These are phyloP conservation scores for Drosophila acutilabella DNA, from an alignment of 2,888 invertebrate genomes.

Conservation along the genomic window DNA sequence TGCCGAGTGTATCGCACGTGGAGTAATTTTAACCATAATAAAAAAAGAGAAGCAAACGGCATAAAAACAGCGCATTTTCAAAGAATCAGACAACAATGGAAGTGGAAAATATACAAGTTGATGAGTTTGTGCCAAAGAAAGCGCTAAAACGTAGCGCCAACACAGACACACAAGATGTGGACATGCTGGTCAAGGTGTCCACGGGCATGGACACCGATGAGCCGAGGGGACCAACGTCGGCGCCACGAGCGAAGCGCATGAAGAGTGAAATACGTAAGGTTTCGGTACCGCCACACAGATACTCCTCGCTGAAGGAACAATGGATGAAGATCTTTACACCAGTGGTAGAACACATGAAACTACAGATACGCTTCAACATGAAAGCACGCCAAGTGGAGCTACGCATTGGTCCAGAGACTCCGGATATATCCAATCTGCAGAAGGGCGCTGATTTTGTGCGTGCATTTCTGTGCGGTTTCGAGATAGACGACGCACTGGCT, in stretches of 20 bases:
- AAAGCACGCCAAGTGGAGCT: slow-evolving; percentile 90
- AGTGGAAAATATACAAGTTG: slow-evolving; percentile 80
- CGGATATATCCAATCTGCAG: slow-evolving; percentile 95
- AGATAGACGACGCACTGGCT: slow-evolving; percentile 98
- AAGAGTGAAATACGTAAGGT: slow-evolving; percentile 90
- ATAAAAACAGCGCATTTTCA: slow-evolving; percentile 37
- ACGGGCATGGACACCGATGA: slow-evolving; percentile 86
- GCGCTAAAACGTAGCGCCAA: slow-evolving; percentile 78
- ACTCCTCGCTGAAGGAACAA: slow-evolving; percentile 96
- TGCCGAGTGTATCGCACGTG: slow-evolving; percentile 43
- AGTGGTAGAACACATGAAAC: slow-evolving; percentile 96
- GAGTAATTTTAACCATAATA: slow-evolving; percentile 38
- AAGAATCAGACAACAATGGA: slow-evolving; percentile 67
- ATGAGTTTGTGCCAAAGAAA: slow-evolving; percentile 75
- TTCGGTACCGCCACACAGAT: slow-evolving; percentile 96
- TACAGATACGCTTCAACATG: slow-evolving; percentile 97
- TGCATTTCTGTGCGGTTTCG: slow-evolving; percentile 98
- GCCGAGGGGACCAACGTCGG: slow-evolving; percentile 56
- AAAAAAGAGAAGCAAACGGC: background rate
- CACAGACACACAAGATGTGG: slow-evolving; percentile 83
- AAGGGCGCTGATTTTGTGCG: slow-evolving; percentile 99
- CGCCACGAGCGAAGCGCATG: slow-evolving; percentile 85
- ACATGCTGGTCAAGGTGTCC: slow-evolving; percentile 89
- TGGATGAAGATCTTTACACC: slow-evolving; percentile 99
- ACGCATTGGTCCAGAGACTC: slow-evolving; percentile 86